Evolutionary conservation across 2,113 vertebrate genomes (phyloP).

Genomic region (Lipophrys pholis): DNA sequence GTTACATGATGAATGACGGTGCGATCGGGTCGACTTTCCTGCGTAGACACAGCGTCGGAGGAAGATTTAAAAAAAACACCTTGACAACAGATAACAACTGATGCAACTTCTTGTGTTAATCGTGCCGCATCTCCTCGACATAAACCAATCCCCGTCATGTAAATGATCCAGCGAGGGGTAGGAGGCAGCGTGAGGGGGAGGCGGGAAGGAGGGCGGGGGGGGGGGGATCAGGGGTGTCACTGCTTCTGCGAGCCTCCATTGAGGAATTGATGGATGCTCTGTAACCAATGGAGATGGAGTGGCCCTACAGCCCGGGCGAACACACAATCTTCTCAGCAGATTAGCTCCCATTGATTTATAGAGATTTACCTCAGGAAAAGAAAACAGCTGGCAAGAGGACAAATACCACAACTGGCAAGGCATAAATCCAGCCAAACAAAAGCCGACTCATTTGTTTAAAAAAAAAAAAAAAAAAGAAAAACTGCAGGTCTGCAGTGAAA

Average conservation of each 20-base stretch:
- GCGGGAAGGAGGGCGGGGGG: slow-evolving; percentile 29
- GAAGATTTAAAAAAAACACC: slow-evolving; percentile 20
- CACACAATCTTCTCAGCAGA: slow-evolving; percentile 80
- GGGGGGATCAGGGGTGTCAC: slow-evolving; percentile 68
- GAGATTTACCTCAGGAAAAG: slow-evolving; percentile 79
- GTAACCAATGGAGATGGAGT: slow-evolving; percentile 83
- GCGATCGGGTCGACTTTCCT: slow-evolving; percentile 85
- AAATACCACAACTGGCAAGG: slow-evolving; percentile 70
- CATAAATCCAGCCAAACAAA: slow-evolving; percentile 73
- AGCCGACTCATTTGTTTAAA: slow-evolving; percentile 66
- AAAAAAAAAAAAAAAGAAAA: slow-evolving; percentile 32
- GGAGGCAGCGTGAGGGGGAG: slow-evolving; percentile 17
- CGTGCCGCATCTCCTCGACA: background rate
- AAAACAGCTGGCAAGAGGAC: slow-evolving; percentile 82
- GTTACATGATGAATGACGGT: slow-evolving; percentile 80
- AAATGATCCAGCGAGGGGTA: slow-evolving; percentile 42
- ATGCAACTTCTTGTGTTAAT: slow-evolving; percentile 18
- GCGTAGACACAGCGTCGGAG: slow-evolving; percentile 81
- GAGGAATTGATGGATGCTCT: slow-evolving; percentile 81
- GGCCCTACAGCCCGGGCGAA: slow-evolving; percentile 55
- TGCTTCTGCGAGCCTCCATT: slow-evolving; percentile 71
- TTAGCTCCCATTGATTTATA: slow-evolving; percentile 85
- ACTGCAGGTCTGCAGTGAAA: too few species aligned
- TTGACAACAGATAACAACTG: slow-evolving; percentile 32
- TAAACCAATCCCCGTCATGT: slow-evolving; percentile 22